phyloP scores from a whole-genome alignment of 2,888 invertebrate genomes.

The Apomyelois bistriatella region DNA sequence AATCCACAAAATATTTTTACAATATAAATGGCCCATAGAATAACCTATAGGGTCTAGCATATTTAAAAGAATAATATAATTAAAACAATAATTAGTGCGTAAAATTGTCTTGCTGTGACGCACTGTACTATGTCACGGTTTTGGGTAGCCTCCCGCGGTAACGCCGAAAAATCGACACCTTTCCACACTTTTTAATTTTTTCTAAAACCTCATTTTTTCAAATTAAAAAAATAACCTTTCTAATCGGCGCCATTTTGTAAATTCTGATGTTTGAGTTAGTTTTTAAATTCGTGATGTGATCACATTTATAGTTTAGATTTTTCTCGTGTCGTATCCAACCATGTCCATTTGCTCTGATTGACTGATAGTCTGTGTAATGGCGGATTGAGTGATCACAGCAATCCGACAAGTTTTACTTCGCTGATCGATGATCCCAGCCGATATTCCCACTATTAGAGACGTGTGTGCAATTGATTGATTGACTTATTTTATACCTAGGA shows the following conservation, averaged over 20 bases:
- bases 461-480: constrained; percentile 57
- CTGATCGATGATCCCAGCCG: constrained; percentile 63
- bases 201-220: no score
- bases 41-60: no score
- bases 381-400: constrained; percentile 73
- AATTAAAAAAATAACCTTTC: no score
- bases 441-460: constrained; percentile 13
- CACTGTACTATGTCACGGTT: no score
- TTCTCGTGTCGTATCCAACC: background rate
- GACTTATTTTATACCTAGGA: constrained; percentile 26
- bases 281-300: background rate
- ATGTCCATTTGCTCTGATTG: constrained; percentile 37
- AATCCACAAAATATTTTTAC: no score
- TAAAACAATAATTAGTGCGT: no score
- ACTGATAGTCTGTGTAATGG: constrained; percentile 73
- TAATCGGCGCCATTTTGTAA: background rate
- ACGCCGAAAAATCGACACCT: no score
- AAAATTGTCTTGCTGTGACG: no score
- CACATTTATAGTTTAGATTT: background rate
- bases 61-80: no score
- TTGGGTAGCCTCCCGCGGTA: no score
- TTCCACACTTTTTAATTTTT: no score
- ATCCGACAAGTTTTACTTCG: constrained; percentile 70
- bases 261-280: background rate
- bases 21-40: no score